Evolutionary conservation across 2,113 vertebrate species (phyloP).

Genomic region (Phainopepla nitens): DNA sequence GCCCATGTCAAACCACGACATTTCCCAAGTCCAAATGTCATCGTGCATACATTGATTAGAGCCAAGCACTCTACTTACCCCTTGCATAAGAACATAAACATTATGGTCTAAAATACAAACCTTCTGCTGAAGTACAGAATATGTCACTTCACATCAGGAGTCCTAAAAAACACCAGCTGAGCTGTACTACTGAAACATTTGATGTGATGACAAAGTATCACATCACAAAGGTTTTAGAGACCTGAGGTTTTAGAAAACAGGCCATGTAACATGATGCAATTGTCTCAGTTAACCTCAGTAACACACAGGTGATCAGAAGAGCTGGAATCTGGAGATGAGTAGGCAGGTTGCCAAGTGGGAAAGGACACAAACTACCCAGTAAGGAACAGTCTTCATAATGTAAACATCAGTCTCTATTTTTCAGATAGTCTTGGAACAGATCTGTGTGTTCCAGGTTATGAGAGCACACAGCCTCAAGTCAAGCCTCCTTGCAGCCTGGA

Average conservation of each 20-base stretch:
- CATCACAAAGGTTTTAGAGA: not conserved
- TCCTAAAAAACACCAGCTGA: not conserved
- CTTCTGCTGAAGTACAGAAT: not conserved
- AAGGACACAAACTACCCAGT: not conserved
- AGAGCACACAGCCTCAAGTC: not conserved
- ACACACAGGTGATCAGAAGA: not conserved
- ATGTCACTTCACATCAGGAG: not conserved
- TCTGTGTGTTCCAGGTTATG: not conserved
- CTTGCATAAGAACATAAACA: not conserved
- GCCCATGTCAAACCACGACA: not conserved
- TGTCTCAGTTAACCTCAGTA: not conserved
- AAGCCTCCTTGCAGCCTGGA: not conserved
- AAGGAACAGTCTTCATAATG: not conserved
- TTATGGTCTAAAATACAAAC: not conserved
- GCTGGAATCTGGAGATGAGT: not conserved
- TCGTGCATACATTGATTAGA: not conserved
- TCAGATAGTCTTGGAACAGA: not conserved
- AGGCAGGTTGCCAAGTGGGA: not conserved
- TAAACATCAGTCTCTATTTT: not conserved
- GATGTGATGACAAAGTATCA: not conserved
- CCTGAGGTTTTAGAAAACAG: not conserved
- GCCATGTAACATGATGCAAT: not conserved
- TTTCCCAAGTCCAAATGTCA: not conserved
- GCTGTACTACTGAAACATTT: not conserved
- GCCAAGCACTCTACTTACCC: not conserved